Evolutionary conservation across 2,888 invertebrate species (phyloP).

Genomic region (Rhingia rostrata): DNA sequence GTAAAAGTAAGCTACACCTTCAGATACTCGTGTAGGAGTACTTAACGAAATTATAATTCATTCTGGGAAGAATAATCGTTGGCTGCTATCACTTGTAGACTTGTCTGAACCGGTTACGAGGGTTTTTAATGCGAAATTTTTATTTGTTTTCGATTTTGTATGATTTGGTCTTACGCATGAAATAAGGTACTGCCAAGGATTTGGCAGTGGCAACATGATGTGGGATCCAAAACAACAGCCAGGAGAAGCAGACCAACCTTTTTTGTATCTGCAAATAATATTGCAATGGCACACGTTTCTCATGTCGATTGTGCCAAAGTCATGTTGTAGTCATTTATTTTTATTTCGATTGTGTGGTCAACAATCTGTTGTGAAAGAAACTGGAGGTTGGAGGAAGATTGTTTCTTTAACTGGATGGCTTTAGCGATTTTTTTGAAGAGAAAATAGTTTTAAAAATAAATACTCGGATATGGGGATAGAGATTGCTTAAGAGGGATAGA

Average conservation of each 20-base stretch:
- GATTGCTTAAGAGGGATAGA: too few species aligned
- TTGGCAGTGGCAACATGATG: constrained; percentile 22
- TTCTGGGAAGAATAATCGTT: neutral
- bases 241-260: constrained; percentile 16
- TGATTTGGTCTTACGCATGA: neutral
- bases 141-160: neutral
- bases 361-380: too few species aligned
- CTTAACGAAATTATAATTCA: constrained; percentile 20
- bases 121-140: neutral
- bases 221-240: constrained; percentile 27
- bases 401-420: too few species aligned
- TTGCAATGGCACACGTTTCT: constrained; percentile 1
- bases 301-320: too few species aligned
- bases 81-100: constrained; percentile 3
- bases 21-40: neutral
- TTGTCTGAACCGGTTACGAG: constrained; percentile 24
- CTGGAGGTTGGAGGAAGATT: too few species aligned
- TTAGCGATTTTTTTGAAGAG: too few species aligned
- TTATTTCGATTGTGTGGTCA: too few species aligned
- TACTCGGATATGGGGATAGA: too few species aligned
- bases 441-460: too few species aligned
- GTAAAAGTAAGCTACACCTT: neutral
- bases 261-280: constrained; percentile 11
- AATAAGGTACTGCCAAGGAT: constrained; percentile 41
- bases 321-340: too few species aligned